A percentile compares a stretch with the other conserved stretches of the same genome.
These are phyloP conservation scores for Cacatua alba DNA, from an alignment of 2,113 vertebrate species.

Conservation along the genomic window DNA sequence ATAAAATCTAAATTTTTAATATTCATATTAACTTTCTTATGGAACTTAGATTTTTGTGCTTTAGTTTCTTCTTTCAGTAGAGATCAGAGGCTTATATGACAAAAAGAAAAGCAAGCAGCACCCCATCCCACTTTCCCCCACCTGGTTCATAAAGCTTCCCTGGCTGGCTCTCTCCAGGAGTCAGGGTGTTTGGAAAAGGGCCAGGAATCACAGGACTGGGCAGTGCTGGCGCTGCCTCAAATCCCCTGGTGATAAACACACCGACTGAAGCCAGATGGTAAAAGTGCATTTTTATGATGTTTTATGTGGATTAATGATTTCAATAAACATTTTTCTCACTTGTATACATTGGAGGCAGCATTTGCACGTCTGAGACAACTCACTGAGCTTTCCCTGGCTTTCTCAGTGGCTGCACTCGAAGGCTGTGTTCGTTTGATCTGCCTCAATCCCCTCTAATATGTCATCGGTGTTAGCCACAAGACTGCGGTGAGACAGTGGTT, in stretches of 20 bases:
- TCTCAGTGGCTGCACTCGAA: neutral
- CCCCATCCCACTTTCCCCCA: neutral
- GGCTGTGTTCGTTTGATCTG: neutral
- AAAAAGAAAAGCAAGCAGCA: neutral
- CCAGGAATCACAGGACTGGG: neutral
- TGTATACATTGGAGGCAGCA: neutral
- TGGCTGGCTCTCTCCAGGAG: neutral
- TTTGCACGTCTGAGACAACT: neutral
- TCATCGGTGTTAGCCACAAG: neutral
- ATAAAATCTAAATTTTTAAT: neutral
- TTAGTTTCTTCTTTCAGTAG: neutral
- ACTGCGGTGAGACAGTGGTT: neutral
- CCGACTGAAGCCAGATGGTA: neutral
- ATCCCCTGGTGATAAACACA: slow-evolving; percentile 26
- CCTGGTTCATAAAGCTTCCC: neutral
- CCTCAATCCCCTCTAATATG: neutral
- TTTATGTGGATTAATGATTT: slow-evolving; percentile 14
- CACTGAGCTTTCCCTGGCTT: neutral
- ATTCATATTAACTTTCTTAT: neutral
- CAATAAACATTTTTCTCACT: slow-evolving; percentile 21
- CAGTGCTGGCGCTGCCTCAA: neutral
- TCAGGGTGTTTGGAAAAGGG: neutral
- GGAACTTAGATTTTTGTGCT: neutral
- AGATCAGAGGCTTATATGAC: neutral
- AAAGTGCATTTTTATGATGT: slow-evolving; percentile 5